phyloP scores from a whole-genome alignment of 2,888 invertebrate genomes.

The Aspidiotus rigidus region DNA sequence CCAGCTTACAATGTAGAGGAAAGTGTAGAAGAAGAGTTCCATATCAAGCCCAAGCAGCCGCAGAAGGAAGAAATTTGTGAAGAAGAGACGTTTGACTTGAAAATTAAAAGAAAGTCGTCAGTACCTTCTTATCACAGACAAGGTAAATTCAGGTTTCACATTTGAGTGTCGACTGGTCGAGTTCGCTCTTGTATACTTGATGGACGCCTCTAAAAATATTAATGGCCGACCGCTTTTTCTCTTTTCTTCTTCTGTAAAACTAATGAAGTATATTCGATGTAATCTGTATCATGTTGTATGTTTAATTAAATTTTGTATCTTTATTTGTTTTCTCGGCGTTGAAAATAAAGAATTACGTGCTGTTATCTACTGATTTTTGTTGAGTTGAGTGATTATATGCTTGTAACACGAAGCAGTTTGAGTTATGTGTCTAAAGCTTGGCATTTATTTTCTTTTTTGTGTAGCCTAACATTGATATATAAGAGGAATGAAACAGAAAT shows the following conservation, averaged over 20 bases:
- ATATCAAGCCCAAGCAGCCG: constrained; percentile 43
- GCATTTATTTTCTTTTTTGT: no score
- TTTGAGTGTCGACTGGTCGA: no score
- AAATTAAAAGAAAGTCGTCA: constrained; percentile 54
- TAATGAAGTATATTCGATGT: no score
- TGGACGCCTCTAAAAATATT: background rate
- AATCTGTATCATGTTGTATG: background rate
- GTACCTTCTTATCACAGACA: constrained; percentile 39
- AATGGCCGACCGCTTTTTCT: constrained; percentile 2
- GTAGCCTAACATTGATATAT: no score
- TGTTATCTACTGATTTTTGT: no score
- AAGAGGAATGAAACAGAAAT: background rate
- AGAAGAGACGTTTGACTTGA: constrained; percentile 61
- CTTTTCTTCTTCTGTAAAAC: background rate
- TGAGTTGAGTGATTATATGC: no score
- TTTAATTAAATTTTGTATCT: background rate
- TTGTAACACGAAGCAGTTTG: no score
- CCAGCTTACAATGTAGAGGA: constrained; percentile 51
- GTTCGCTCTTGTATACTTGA: background rate
- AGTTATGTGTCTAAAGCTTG: no score
- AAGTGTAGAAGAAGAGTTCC: constrained; percentile 54
- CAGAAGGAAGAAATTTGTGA: constrained; percentile 46
- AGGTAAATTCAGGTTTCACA: constrained; percentile 37
- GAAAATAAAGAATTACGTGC: no score
- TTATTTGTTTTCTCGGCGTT: no score